phyloP scores from a whole-genome alignment of 2,113 vertebrate species.

The Cisticola juncidis region DNA sequence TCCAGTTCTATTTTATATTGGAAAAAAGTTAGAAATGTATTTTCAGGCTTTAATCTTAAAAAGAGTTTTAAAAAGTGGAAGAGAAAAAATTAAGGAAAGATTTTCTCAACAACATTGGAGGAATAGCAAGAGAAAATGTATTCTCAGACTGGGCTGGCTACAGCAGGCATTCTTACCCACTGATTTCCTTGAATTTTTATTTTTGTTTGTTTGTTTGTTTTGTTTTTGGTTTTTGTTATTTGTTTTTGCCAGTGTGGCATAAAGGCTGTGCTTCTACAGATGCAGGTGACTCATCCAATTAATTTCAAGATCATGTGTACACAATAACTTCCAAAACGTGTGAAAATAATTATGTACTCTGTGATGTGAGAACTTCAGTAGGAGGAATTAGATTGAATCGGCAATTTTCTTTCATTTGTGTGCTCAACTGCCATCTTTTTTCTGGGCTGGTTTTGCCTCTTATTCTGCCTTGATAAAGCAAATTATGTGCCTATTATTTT shows the following conservation, averaged over 20 bases:
- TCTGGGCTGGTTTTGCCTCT: neutral
- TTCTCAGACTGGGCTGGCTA: neutral
- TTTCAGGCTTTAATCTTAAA: neutral
- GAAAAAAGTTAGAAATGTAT: neutral
- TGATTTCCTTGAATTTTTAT: neutral
- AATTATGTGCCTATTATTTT: neutral
- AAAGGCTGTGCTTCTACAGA: neutral
- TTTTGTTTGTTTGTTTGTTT: no score
- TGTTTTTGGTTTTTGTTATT: neutral
- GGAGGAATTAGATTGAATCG: neutral
- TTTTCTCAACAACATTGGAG: neutral
- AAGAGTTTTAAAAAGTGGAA: neutral
- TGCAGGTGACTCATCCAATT: neutral
- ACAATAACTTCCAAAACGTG: neutral
- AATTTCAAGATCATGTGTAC: neutral
- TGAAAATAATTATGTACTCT: neutral
- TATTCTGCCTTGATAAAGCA: neutral
- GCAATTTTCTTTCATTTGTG: neutral
- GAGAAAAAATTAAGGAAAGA: neutral
- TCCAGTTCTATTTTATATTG: neutral
- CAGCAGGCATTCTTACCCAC: rapidly evolving
- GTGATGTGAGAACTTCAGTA: neutral
- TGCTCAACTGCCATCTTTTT: neutral
- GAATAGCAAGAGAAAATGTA: neutral
- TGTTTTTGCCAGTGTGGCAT: neutral